A percentile compares a stretch with the other conserved stretches of the same genome.
phyloP scores from a whole-genome alignment of 2,797 vertebrate genomes.

The Poecilia gillii region DNA sequence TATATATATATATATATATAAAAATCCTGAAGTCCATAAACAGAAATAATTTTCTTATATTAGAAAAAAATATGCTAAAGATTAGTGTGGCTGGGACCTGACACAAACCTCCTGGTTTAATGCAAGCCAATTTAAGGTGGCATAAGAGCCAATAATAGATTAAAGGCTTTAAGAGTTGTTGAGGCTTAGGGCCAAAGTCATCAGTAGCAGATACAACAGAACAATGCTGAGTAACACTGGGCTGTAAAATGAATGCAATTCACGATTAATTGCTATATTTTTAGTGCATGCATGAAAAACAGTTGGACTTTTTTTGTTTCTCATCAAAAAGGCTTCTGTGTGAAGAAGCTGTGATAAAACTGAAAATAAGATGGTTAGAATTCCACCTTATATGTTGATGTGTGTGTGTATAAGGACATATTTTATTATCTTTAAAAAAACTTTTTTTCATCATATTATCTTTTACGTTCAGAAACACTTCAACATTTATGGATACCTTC shows the following conservation, averaged over 20 bases:
- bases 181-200: slow-evolving; percentile 26
- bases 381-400: background rate
- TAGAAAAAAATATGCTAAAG: background rate
- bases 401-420: background rate
- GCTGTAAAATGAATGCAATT: slow-evolving; percentile 9
- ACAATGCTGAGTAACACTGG: slow-evolving; percentile 16
- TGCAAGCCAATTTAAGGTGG: background rate
- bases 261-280: background rate
- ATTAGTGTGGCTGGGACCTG: background rate
- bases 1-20: too few relatives aligned
- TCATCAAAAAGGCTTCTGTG: background rate
- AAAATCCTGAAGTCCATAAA: background rate
- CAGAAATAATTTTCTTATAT: background rate
- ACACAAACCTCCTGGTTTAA: background rate
- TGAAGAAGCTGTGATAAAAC: background rate
- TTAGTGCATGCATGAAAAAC: background rate
- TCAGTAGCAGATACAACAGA: slow-evolving; percentile 9
- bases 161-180: slow-evolving; percentile 23
- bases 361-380: background rate
- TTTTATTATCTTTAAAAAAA: background rate
- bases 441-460: background rate
- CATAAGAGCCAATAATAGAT: slow-evolving; percentile 11
- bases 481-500: background rate
- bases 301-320: background rate
- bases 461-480: background rate